Evolutionary conservation across 2,797 vertebrate genomes (phyloP).

Genomic region (Poecilia velifera): DNA sequence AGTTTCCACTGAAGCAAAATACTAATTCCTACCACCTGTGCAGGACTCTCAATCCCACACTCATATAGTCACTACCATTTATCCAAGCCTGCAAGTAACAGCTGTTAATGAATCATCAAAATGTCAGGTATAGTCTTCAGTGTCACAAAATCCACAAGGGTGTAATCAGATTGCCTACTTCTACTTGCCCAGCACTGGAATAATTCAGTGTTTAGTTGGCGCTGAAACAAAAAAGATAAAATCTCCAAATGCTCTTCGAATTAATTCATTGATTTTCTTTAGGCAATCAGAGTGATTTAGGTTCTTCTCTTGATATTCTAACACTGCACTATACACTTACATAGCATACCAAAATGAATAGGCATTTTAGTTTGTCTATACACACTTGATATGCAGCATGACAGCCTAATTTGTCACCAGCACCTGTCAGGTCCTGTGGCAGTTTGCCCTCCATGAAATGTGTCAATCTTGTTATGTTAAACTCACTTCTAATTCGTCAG

Average conservation of each 20-base stretch:
- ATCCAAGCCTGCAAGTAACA: conserved; percentile 9
- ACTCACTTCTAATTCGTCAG: conserved; percentile 41
- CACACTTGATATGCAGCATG: conserved; percentile 26
- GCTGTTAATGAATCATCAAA: conserved; percentile 15
- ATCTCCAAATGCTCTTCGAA: conserved; percentile 1
- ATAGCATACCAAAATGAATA: conserved; percentile 13
- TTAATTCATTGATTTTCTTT: neutral
- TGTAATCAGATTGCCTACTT: conserved; percentile 1
- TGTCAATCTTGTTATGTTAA: conserved; percentile 33
- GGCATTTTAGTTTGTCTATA: conserved; percentile 12
- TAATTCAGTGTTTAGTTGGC: neutral
- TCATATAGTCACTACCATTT: conserved; percentile 1
- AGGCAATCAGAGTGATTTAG: neutral
- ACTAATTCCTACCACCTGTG: conserved; percentile 17
- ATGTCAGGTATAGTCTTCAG: conserved; percentile 16
- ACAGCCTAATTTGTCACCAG: conserved; percentile 18
- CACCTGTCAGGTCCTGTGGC: conserved; percentile 15
- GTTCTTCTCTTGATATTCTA: neutral
- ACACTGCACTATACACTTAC: conserved; percentile 11
- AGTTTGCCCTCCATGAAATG: conserved; percentile 16
- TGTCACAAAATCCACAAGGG: neutral
- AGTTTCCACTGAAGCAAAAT: conserved; percentile 12
- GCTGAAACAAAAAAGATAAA: conserved; percentile 1
- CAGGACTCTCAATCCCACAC: conserved; percentile 20
- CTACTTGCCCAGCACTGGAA: neutral